phyloP scores from a whole-genome alignment of 2,888 invertebrate species.

The Ichneumoninae sp. region DNA sequence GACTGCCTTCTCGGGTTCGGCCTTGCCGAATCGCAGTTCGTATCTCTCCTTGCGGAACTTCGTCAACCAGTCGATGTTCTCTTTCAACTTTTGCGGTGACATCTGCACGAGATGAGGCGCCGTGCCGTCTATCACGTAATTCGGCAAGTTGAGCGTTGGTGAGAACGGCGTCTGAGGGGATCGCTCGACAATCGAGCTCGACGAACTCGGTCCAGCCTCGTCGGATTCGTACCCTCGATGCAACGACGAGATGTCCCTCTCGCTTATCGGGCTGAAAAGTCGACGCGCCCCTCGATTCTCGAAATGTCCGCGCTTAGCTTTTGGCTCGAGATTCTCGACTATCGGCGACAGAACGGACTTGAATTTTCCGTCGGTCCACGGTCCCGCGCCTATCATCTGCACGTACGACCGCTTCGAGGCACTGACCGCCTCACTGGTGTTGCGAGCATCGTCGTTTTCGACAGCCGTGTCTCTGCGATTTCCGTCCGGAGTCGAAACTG shows the following conservation, averaged over 20 bases:
- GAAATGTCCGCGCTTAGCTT: conserved; percentile 84
- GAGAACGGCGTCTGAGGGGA: conserved; percentile 82
- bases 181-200: conserved; percentile 62
- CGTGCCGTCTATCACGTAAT: conserved; percentile 91
- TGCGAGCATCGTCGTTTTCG: conserved; percentile 19
- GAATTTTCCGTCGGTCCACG: conserved; percentile 74
- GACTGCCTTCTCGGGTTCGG: conserved; percentile 74
- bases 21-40: conserved; percentile 76
- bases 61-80: conserved; percentile 90
- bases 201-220: conserved; percentile 76
- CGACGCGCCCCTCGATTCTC: conserved; percentile 84
- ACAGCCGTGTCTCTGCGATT: conserved; percentile 30
- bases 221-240: conserved; percentile 74
- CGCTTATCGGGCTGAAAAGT: conserved; percentile 84
- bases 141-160: conserved; percentile 90
- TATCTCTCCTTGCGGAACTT: conserved; percentile 87
- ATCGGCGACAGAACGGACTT: conserved; percentile 81
- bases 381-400: conserved; percentile 72
- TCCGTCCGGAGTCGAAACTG: conserved; percentile 70
- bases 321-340: conserved; percentile 77
- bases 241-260: conserved; percentile 52
- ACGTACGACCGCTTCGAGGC: conserved; percentile 74
- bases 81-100: conserved; percentile 89
- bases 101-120: conserved; percentile 90
- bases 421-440: conserved; percentile 11